These are phyloP conservation scores for Pionites leucogaster DNA, from an alignment of 2,113 vertebrate species.

Conservation along the genomic window DNA sequence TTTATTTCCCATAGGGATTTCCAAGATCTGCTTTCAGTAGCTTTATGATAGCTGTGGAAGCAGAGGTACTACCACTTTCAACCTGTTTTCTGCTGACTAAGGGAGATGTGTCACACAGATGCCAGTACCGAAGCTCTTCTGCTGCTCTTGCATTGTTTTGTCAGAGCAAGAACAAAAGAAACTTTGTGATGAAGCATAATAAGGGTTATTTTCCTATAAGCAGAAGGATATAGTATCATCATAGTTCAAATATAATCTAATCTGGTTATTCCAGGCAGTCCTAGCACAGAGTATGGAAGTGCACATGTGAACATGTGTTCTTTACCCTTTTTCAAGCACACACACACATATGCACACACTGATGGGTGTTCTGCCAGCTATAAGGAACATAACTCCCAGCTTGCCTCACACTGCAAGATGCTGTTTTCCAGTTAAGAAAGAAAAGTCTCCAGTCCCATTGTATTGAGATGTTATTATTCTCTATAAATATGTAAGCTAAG, in stretches of 20 bases:
- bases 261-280: not conserved
- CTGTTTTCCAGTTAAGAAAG: not conserved
- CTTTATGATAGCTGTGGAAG: not conserved
- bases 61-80: not conserved
- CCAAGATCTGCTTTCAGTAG: not conserved
- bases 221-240: not conserved
- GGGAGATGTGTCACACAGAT: not conserved
- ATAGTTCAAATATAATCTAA: not conserved
- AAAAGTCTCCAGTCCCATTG: not conserved
- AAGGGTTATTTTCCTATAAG: not conserved
- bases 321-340: not conserved
- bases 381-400: not conserved
- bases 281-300: not conserved
- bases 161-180: not conserved
- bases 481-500: not conserved
- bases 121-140: not conserved
- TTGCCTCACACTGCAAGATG: not conserved
- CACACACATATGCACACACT: not conserved
- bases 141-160: fast-evolving
- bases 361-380: not conserved
- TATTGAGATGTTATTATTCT: not conserved
- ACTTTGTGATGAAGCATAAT: not conserved
- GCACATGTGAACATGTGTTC: not conserved
- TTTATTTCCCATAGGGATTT: not conserved
- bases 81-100: not conserved